Percentiles rank a stretch among this genome's conserved stretches.
Evolutionary conservation across 1,140 invertebrate genomes (phyloP).

Genomic region (Papilio aristodemus): DNA sequence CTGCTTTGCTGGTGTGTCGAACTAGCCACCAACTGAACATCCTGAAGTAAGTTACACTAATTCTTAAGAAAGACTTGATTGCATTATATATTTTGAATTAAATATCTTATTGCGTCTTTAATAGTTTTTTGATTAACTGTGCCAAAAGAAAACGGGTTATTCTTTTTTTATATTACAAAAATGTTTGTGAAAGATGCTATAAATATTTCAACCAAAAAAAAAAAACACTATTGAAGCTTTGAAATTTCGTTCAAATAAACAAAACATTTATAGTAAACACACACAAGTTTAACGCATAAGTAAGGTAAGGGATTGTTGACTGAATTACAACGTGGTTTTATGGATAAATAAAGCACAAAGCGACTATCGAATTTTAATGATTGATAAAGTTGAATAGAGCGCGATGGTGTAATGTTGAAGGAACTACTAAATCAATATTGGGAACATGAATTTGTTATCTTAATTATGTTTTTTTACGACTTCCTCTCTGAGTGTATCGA

Average conservation of each 20-base stretch:
- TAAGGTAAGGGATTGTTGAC: conserved; percentile 19
- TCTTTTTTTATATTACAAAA: not conserved
- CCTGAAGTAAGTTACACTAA: not conserved
- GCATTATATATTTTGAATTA: not conserved
- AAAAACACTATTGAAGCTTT: not conserved
- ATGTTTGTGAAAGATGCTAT: conserved; percentile 2
- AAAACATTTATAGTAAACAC: conserved; percentile 13
- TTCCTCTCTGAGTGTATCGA: conserved; percentile 26
- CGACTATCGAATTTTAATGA: conserved; percentile 26
- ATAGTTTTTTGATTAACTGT: not conserved
- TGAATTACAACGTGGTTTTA: conserved; percentile 4
- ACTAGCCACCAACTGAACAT: conserved; percentile 9
- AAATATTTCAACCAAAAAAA: conserved; percentile 9
- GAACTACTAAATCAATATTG: conserved; percentile 32
- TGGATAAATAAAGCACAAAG: conserved; percentile 18
- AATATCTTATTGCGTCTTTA: not conserved
- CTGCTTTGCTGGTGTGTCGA: conserved; percentile 54
- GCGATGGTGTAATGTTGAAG: conserved; percentile 20
- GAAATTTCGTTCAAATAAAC: conserved; percentile 10
- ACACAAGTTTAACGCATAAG: conserved; percentile 3
- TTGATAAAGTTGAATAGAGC: conserved; percentile 30
- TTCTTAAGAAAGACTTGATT: not conserved
- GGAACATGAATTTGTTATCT: conserved; percentile 32
- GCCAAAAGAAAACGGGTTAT: not conserved
- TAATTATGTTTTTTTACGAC: conserved; percentile 34